Evolutionary conservation across 2,113 vertebrate genomes (phyloP), one percentile per base, ranked within the genome.

Genomic region (Epinephelus moara): DNA sequence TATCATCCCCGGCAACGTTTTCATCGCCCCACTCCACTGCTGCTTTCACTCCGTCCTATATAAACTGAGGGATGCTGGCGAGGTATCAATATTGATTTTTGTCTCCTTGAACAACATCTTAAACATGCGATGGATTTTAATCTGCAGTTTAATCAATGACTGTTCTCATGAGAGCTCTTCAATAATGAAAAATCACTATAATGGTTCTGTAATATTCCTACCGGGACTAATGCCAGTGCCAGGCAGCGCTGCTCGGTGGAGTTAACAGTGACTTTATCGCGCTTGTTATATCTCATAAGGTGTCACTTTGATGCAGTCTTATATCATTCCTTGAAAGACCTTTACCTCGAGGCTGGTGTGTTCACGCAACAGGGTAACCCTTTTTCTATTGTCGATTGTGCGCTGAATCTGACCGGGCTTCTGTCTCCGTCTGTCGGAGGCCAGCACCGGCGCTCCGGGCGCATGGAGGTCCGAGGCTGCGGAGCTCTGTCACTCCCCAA

Each of bases 351-450:
- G 23, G 0, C n/a, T 15, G n/a, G 11, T 11, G 33, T 40, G 9
- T 56, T 2, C n/a, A 21, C 10, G 49, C 42, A 37, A 18, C 17
- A 30, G n/a, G 19, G n/a, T 47, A 10, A 1, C 0, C 1, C 3
- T 45, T 23, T n/a, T 15, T 30, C 30, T 30, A 30, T 30, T 30
- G 50, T 15, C 4, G 17, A 27, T 11, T 59, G 25, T 14, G 19
- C 52, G 9, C 69, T 1, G 74, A 25, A 9, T 60, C 27, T 56
- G 49, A 18, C 61, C 50, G 40, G 70, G n/a, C 53, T 70, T 1
- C 50, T 47, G 71, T n/a, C 71, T 76, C 80, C 15, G 73, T 71
- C 55, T 19, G 6, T 45, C 23, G 70, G 75, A 40, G 72, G 11
- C 55, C 62, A 53, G 40, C 19, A 17, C 59, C 52, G n/a, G 61